phyloP scores from a whole-genome alignment of 2,113 vertebrate species.

The Daboia siamensis region DNA sequence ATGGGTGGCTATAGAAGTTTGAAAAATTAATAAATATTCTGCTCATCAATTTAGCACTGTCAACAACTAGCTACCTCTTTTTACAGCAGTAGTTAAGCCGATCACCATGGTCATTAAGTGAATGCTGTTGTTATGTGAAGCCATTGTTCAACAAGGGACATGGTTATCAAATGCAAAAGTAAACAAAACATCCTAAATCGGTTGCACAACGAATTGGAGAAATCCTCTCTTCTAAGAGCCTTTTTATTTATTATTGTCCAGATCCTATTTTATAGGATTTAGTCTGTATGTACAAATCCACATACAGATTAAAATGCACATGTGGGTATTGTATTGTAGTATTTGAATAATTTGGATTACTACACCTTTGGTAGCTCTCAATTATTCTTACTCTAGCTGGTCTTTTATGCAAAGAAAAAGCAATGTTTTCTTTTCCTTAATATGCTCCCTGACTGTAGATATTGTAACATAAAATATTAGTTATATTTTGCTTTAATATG shows the following conservation, averaged over 20 bases:
- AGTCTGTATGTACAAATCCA: not conserved
- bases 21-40: not conserved
- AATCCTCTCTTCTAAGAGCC: not conserved
- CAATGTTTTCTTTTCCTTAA: not conserved
- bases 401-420: not conserved
- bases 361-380: not conserved
- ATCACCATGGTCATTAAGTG: too few relatives aligned
- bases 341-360: not conserved
- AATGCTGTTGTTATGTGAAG: too few relatives aligned
- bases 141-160: not conserved
- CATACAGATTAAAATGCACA: not conserved
- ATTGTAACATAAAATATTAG: not conserved
- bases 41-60: not conserved
- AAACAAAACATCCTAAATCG: not conserved
- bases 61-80: not conserved
- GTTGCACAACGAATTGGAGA: not conserved
- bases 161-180: not conserved
- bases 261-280: not conserved
- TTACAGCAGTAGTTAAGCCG: too few relatives aligned
- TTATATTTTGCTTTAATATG: not conserved
- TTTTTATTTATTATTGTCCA: not conserved
- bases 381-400: not conserved
- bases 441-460: not conserved
- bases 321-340: not conserved
- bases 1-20: not conserved